These are phyloP conservation scores for Timema cristinae DNA, from an alignment of 2,888 invertebrate species.

Conservation along the genomic window DNA sequence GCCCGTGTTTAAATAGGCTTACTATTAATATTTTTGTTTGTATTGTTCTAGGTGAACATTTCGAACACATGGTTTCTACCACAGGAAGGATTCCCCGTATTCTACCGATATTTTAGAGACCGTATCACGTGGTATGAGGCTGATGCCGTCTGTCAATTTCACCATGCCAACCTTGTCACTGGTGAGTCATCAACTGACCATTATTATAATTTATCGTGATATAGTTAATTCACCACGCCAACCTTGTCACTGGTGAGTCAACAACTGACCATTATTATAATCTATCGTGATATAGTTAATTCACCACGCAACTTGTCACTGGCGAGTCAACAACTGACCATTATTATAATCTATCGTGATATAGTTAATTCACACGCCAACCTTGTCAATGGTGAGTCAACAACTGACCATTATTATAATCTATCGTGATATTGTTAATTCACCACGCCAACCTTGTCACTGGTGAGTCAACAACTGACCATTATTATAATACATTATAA, in stretches of 20 bases:
- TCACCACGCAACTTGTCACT: slow-evolving; percentile 75
- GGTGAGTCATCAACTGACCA: slow-evolving; percentile 48
- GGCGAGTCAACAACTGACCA: slow-evolving; percentile 48
- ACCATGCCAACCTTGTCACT: slow-evolving; percentile 75
- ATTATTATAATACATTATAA: background rate
- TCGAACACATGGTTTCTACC: slow-evolving; percentile 79
- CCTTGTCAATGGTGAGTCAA: slow-evolving; percentile 65
- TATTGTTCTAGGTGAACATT: slow-evolving; percentile 65
- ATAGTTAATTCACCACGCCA: slow-evolving; percentile 64
- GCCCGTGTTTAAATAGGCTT: no score
- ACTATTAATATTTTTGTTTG: no score
- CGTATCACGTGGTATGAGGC: slow-evolving; percentile 82
- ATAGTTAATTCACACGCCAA: slow-evolving; percentile 68
- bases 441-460: slow-evolving; percentile 77
- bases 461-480: slow-evolving; percentile 49
- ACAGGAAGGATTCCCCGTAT: slow-evolving; percentile 74
- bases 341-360: background rate
- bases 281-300: slow-evolving; percentile 38
- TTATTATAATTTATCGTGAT: background rate
- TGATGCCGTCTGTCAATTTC: slow-evolving; percentile 77
- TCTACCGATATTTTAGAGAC: slow-evolving; percentile 79
- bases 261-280: background rate
- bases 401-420: background rate
- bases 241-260: slow-evolving; percentile 68
- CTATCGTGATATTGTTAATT: slow-evolving; percentile 44